Conservation (phyloP, 2,113 vertebrate genomes). For the Percina caprodes region DNA sequence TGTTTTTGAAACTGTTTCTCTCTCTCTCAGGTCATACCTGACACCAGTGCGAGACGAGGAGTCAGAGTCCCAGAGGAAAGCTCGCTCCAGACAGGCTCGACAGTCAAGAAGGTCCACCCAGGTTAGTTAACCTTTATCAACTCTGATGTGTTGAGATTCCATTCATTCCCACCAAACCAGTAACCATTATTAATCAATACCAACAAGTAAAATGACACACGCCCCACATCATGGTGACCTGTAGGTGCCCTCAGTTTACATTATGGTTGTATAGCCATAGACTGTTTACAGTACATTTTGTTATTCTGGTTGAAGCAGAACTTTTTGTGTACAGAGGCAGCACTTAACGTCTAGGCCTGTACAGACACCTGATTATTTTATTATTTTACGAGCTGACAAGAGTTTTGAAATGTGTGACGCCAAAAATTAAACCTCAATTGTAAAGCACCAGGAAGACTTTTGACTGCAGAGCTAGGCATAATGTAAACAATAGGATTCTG, state of each 20-base stretch:
- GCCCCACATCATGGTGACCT: not conserved
- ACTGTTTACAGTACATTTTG: not conserved
- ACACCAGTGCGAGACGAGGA: conserved; percentile 99
- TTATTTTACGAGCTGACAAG: conserved; percentile 22
- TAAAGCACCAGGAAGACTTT: not conserved
- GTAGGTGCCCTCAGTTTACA: not conserved
- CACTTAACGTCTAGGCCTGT: not conserved
- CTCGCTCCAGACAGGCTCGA: conserved; percentile 97
- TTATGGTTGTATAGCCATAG: conserved; percentile 17
- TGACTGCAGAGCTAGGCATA: not conserved
- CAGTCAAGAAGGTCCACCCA: conserved; percentile 99
- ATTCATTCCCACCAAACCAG: no score
- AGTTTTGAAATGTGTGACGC: no score
- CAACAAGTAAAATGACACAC: not conserved
- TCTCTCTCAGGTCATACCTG: conserved; percentile 91
- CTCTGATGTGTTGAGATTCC: not conserved
- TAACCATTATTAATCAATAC: not conserved
- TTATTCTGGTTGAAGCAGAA: not conserved
- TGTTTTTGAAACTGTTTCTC: not conserved
- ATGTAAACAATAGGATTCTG: not conserved
- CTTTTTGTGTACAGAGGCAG: conserved; percentile 6
- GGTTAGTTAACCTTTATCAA: conserved; percentile 77
- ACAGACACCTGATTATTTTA: conserved; percentile 1
- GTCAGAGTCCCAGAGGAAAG: conserved; percentile 99
- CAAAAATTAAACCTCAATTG: not conserved